These are phyloP conservation scores for Lota lota DNA, from an alignment of 2,113 vertebrate species.

Conservation along the genomic window DNA sequence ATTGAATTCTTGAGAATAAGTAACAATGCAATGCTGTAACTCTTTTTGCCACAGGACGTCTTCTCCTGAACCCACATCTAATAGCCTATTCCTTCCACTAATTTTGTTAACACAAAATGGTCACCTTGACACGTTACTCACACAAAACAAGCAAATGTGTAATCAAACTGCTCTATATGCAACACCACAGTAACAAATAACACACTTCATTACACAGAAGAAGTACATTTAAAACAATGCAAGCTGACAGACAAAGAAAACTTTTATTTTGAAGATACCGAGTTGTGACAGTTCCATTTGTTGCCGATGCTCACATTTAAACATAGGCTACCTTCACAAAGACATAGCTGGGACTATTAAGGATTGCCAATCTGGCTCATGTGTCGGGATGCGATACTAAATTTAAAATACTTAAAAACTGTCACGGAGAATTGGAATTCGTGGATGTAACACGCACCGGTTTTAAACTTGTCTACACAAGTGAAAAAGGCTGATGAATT, in stretches of 20 bases:
- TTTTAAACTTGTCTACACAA: conserved; percentile 42
- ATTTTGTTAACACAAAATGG: conserved; percentile 73
- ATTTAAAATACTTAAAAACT: conserved; percentile 64
- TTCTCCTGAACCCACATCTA: conserved; percentile 62
- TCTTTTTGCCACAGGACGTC: conserved; percentile 70
- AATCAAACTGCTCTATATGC: conserved; percentile 77
- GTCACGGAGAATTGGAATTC: conserved; percentile 65
- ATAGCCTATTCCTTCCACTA: conserved; percentile 58
- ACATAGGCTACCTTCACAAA: conserved; percentile 73
- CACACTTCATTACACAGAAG: conserved; percentile 75
- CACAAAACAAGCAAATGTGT: conserved; percentile 80
- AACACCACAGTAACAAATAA: conserved; percentile 78
- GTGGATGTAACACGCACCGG: conserved; percentile 21
- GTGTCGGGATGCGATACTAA: conserved; percentile 54
- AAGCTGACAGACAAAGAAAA: conserved; percentile 77
- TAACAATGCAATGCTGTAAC: conserved; percentile 81
- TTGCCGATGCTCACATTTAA: conserved; percentile 77
- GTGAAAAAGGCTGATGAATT: conserved; percentile 66
- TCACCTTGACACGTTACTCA: conserved; percentile 76
- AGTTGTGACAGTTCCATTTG: conserved; percentile 75
- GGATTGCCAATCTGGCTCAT: conserved; percentile 56
- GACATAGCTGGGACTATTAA: conserved; percentile 77
- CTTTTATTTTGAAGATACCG: conserved; percentile 75
- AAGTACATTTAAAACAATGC: conserved; percentile 81
- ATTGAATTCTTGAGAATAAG: conserved; percentile 77